phyloP scores from a whole-genome alignment of 2,888 invertebrate genomes.

The Tiphia femorata region DNA sequence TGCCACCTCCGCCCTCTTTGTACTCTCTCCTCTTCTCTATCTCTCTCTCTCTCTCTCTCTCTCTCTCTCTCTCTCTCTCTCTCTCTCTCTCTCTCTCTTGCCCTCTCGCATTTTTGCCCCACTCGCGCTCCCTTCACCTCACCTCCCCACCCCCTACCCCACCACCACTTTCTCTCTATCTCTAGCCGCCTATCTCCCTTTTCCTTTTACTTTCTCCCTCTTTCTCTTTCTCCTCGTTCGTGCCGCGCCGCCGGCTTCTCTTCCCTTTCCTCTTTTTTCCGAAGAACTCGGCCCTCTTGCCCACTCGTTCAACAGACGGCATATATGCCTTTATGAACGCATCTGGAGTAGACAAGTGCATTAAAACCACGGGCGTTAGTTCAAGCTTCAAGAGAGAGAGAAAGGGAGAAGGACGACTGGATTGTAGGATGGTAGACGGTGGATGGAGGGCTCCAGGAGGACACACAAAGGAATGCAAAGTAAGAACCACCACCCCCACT shows the following conservation, averaged over 20 bases:
- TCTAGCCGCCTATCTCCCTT: too few species aligned
- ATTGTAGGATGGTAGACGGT: conserved; percentile 46
- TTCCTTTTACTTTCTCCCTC: too few species aligned
- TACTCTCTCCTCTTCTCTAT: too few species aligned
- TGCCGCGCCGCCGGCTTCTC: conserved; percentile 34
- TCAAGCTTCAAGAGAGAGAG: conserved; percentile 59
- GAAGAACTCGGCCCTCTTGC: conserved; percentile 51
- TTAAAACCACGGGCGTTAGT: conserved; percentile 68
- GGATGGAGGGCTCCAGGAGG: conserved; percentile 55
- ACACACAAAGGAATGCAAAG: conserved; percentile 68
- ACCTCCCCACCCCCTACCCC: too few species aligned
- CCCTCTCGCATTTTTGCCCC: conserved; percentile 10
- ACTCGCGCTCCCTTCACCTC: conserved; percentile 24
- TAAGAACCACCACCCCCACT: conserved; percentile 59
- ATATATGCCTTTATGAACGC: conserved; percentile 66
- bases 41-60: too few species aligned
- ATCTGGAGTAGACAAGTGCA: conserved; percentile 69
- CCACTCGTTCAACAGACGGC: conserved; percentile 57
- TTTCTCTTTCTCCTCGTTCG: conserved; percentile 25
- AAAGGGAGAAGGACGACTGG: conserved; percentile 33
- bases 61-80: conserved; percentile 23
- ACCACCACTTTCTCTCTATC: too few species aligned
- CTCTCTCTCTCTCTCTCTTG: conserved; percentile 10
- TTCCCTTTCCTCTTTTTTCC: conserved; percentile 43
- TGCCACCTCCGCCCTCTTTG: too few species aligned